A percentile compares a stretch with the other conserved stretches of the same genome.
phyloP scores from a whole-genome alignment of 2,797 vertebrate genomes.

The Tympanoctomys barrerae region DNA sequence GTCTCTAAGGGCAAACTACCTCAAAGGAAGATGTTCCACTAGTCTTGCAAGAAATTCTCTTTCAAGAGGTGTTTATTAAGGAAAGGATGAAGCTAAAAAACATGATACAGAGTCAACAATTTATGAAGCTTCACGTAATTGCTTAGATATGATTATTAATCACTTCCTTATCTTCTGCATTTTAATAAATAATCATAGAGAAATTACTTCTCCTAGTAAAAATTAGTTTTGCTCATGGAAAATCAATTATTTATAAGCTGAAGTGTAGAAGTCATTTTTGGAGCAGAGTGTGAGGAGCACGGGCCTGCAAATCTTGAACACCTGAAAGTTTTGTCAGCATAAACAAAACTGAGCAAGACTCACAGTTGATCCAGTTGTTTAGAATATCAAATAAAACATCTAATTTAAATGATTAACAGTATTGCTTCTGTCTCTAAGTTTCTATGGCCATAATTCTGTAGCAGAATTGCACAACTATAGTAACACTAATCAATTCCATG shows the following conservation, averaged over 20 bases:
- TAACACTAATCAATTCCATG: not conserved
- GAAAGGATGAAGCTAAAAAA: not conserved
- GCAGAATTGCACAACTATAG: not conserved
- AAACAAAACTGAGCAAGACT: conserved; percentile 2
- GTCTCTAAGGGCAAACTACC: not conserved
- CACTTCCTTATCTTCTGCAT: not conserved
- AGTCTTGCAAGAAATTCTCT: not conserved
- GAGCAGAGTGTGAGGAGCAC: not conserved
- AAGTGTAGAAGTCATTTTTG: not conserved
- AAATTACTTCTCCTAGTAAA: conserved; percentile 4
- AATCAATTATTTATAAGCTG: not conserved
- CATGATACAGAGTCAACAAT: conserved; percentile 10
- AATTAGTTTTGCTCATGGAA: not conserved
- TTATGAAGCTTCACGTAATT: not conserved
- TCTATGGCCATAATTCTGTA: not conserved
- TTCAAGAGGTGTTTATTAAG: not conserved
- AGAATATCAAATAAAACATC: not conserved
- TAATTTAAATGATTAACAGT: not conserved
- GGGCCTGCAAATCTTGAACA: not conserved
- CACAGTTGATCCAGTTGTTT: not conserved
- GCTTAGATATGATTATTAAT: not conserved
- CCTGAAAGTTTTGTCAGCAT: not conserved
- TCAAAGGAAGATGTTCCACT: not conserved
- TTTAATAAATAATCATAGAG: not conserved
- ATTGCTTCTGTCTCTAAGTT: not conserved